Base-by-base conservation (phyloP, 2,888 invertebrate genomes). In the Labia minor region DNA sequence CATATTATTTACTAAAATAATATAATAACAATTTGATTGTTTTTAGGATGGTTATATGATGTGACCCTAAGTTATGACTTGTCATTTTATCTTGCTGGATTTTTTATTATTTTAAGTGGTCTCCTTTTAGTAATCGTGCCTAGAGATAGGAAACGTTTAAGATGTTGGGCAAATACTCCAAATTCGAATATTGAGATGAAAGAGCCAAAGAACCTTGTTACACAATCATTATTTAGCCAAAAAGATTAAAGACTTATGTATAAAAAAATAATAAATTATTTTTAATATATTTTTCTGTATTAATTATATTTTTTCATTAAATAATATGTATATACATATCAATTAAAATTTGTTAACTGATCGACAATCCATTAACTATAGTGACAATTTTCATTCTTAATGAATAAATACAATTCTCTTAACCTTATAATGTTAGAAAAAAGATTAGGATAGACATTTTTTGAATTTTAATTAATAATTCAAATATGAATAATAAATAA, bases 21-120 rank as follows among this genome's bases (percentile, higher is more conserved):
- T 26, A 62, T 68, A 65, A 66, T 16, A 69, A 66, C n/a, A n/a
- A n/a, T n/a, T n/a, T 26, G 26, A 26, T 26, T 26, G 63, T 68
- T 81, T 81, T 67, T 80, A 92, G 92, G 92, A 62, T 89, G 88
- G 87, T 81, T 92, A 61, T 89, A 84, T 78, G 92, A 92, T 77
- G 81, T 88, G 67, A 90, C 90, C 0, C 85, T 84, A 63, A 84
- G 83, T 8, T 92, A 91, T 79, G 85, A 89, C 76, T 79, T 89
- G 64, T 88, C 91, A 0, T 92, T 92, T 80, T 90, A 89, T 79
- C 75, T 90, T 66, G 87, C 90, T 1, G 92, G 92, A 0, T 79
- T 88, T 20, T 91, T 90, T 79, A 91, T 92, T 71, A 85, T 84
- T 0, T 66, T 88, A 11, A 90, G 91, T 1, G 92, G 92, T 0